Evolutionary conservation across 2,113 vertebrate species (phyloP).

Genomic region (Vireo altiloquus): DNA sequence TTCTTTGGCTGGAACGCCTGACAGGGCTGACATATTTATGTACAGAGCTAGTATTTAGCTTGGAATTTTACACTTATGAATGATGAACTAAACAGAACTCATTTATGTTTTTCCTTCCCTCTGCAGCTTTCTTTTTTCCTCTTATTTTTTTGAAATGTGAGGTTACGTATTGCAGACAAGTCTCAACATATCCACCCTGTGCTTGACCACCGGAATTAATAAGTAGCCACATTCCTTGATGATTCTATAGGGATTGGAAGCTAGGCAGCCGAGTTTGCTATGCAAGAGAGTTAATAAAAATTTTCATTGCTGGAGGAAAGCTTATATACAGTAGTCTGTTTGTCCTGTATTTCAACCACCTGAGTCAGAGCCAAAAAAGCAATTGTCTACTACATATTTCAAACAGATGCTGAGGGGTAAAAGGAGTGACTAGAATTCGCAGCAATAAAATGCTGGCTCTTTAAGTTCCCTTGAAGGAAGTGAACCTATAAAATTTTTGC

Average conservation of each 20-base stretch:
- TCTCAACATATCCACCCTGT: constrained; percentile 44
- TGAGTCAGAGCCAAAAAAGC: constrained; percentile 81
- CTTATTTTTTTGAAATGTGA: constrained; percentile 31
- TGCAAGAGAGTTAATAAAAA: constrained; percentile 73
- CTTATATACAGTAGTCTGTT: constrained; percentile 82
- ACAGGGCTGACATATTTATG: constrained; percentile 73
- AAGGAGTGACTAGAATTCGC: constrained; percentile 75
- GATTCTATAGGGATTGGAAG: constrained; percentile 56
- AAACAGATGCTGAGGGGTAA: constrained; percentile 87
- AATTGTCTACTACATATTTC: constrained; percentile 86
- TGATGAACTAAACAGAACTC: constrained; percentile 70
- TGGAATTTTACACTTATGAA: constrained; percentile 75
- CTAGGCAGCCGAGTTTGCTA: constrained; percentile 55
- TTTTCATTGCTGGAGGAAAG: constrained; percentile 74
- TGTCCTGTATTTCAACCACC: constrained; percentile 84
- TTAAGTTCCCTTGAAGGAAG: constrained; percentile 73
- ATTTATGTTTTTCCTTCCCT: constrained; percentile 46
- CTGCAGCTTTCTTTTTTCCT: constrained; percentile 12
- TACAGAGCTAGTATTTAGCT: constrained; percentile 68
- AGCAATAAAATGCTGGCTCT: constrained; percentile 78
- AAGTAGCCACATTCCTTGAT: constrained; percentile 67
- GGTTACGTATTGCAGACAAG: constrained; percentile 54
- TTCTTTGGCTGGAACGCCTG: constrained; percentile 65
- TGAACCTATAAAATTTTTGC: constrained; percentile 76
- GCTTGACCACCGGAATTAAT: constrained; percentile 69